Base-by-base conservation (phyloP, 1,140 invertebrate genomes). In the Asobara japonica region DNA sequence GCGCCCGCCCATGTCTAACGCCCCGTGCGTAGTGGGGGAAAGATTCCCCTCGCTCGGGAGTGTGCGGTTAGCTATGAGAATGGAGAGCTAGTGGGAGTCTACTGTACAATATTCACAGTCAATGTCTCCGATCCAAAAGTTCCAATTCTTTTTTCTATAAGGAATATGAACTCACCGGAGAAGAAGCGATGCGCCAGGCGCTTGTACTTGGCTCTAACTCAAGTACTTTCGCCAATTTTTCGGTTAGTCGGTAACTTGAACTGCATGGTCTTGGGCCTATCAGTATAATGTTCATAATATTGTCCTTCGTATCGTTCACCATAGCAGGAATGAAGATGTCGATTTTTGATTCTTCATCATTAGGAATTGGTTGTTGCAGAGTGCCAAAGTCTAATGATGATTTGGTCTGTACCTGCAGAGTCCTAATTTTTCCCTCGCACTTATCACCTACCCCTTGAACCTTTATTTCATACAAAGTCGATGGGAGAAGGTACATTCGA, bases 271-370 rank as follows among this genome's bases (percentile, higher is more conserved):
- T 30, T 0, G 71, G 13, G 0, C 80, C 79, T 30, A 76, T 69
- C 7, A 83, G 66, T 0, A 80, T 18, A 0, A 82, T 61, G 3
- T 77, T 27, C 18, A 75, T 71, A 0, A 27, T 4, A 25, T 77
- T 80, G 0, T 65, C 18, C 16, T 20, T 67, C 0, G 79, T 75
- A 3, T 77, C 74, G 5, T 82, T 74, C 1, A 72, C 1, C 1
- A 82, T 36, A 18, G 11, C 0, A 0, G 81, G 81, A 41, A 83
- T 77, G 16, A 36, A 38, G 29, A 83, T 65, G 5, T 20, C 22
- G 3, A 83, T 77, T 2, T 36, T 77, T 0, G 72, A 72, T 20
- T 75, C 56, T 0, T 4, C 25, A 3, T 73, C 38, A 6, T 72
- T 7, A 0, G 65, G 8, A 1, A 62, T 11, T 1, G 61, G 5